phyloP scores from a whole-genome alignment of 1,140 invertebrate genomes.

The Asbolus verrucosus region DNA sequence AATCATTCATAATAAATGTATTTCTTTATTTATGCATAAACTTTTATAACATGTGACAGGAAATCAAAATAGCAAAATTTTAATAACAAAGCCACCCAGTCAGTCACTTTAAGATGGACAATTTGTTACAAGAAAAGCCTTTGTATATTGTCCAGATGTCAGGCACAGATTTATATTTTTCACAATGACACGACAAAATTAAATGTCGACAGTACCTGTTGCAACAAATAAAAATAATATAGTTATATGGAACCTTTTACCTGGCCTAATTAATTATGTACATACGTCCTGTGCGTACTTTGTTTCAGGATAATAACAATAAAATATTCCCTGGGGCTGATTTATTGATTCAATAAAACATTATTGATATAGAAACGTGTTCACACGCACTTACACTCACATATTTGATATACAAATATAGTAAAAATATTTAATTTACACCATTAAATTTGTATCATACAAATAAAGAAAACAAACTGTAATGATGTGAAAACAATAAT shows the following conservation, averaged over 20 bases:
- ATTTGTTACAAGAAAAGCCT: neutral
- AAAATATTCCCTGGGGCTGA: constrained; percentile 5
- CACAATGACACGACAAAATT: constrained; percentile 19
- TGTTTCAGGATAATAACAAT: constrained; percentile 24
- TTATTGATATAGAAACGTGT: neutral
- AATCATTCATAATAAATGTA: constrained; percentile 2
- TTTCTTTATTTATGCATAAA: too few relatives aligned
- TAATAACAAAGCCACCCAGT: neutral
- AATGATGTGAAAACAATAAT: constrained; percentile 16
- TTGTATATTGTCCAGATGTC: constrained; percentile 6
- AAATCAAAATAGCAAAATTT: constrained; percentile 1
- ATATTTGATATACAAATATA: constrained; percentile 25
- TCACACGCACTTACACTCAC: constrained; percentile 2
- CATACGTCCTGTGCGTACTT: constrained; percentile 13
- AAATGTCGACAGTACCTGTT: neutral
- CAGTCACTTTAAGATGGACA: neutral
- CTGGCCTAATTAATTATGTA: constrained; percentile 3
- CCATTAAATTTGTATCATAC: constrained; percentile 18
- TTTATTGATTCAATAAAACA: constrained; percentile 17
- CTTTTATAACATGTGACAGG: too few relatives aligned
- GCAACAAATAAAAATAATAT: constrained; percentile 17
- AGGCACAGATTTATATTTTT: neutral
- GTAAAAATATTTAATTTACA: constrained; percentile 26
- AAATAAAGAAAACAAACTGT: constrained; percentile 25
- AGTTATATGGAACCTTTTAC: constrained; percentile 20